These are phyloP conservation scores for Lipophrys pholis DNA, from an alignment of 2,113 vertebrate species.

Conservation along the genomic window DNA sequence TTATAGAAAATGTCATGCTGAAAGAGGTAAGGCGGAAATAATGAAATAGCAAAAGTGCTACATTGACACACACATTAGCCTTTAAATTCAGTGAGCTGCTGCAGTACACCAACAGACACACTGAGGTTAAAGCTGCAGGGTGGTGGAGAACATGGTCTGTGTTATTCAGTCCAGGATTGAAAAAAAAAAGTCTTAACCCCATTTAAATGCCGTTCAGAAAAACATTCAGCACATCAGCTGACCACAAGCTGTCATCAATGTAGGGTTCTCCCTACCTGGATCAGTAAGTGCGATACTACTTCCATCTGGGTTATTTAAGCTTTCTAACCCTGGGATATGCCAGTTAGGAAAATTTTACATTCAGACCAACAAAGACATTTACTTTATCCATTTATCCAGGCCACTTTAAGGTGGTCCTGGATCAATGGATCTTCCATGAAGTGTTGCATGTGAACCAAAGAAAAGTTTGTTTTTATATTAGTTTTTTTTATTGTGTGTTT, in stretches of 20 bases:
- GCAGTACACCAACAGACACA: conserved; percentile 12
- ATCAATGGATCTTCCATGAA: too few relatives aligned
- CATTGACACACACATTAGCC: conserved; percentile 52
- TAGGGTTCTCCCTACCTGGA: conserved; percentile 42
- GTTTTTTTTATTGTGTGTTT: too few relatives aligned
- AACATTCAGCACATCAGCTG: conserved; percentile 34
- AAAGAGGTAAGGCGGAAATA: conserved; percentile 55
- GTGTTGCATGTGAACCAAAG: too few relatives aligned
- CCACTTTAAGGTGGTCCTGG: background rate
- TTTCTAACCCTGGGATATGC: conserved; percentile 34
- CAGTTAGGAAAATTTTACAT: conserved; percentile 40
- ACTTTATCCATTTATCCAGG: too few relatives aligned
- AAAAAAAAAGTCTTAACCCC: background rate
- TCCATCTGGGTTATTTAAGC: conserved; percentile 60
- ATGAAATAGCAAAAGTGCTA: conserved; percentile 47
- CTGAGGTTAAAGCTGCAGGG: conserved; percentile 34
- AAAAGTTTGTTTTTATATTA: too few relatives aligned
- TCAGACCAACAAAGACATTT: conserved; percentile 31
- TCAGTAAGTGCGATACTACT: conserved; percentile 62
- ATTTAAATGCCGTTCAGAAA: conserved; percentile 35
- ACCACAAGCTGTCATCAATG: conserved; percentile 46
- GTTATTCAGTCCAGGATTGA: conserved; percentile 2
- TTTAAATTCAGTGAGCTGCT: conserved; percentile 15
- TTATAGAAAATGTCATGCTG: conserved; percentile 72
- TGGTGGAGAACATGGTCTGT: background rate